Base-by-base conservation (phyloP, 2,113 vertebrate genomes). In the Chloropsis hardwickii region DNA sequence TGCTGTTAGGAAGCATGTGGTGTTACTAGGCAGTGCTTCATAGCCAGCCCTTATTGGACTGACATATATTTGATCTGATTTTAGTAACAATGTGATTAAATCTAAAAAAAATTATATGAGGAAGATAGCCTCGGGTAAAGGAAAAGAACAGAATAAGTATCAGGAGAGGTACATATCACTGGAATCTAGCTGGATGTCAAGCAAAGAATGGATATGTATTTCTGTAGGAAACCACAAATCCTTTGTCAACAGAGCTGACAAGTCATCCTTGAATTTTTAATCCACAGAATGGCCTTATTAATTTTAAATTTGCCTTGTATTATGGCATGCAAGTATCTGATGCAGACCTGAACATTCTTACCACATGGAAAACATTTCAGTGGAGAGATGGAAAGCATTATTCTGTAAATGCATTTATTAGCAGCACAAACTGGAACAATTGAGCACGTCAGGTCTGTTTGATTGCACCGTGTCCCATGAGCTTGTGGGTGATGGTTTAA, bases 361-460 rank as follows among this genome's bases (percentile, higher is more conserved):
- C 16, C 96, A 97, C 94, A 70, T 96, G 92, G 96, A 94, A 96
- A 87, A 23, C 82, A 92, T 97, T 96, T 96, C 24, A 54, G 47
- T 18, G 54, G 50, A 72, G 80, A 78, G 70, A 96, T 95, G 93
- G 96, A 96, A 97, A 96, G 35, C 79, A 69, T 96, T 95, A 92
- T 88, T 94, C 94, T 79, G 29, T 74, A 83, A 88, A 93, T 78
- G 77, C 62, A 48, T 90, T 94, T 94, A 87, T 92, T 95, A 93
- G 70, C 48, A 78, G 80, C 3, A 14, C 77, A 89, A 86, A 88
- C 70, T 3, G 18, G 82, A 96, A 93, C 70, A 91, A 92, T 31
- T 61, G 83, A 93, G 79, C 74, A 93, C 1, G 6, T 89, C 4
- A 3, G 78, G 60, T 54, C 80, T 48, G 53, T 85, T 71, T 57